Evolutionary conservation across 2,888 invertebrate genomes (phyloP), one percentile per base, ranked within the genome.

Genomic region (Nomada ruficornis): DNA sequence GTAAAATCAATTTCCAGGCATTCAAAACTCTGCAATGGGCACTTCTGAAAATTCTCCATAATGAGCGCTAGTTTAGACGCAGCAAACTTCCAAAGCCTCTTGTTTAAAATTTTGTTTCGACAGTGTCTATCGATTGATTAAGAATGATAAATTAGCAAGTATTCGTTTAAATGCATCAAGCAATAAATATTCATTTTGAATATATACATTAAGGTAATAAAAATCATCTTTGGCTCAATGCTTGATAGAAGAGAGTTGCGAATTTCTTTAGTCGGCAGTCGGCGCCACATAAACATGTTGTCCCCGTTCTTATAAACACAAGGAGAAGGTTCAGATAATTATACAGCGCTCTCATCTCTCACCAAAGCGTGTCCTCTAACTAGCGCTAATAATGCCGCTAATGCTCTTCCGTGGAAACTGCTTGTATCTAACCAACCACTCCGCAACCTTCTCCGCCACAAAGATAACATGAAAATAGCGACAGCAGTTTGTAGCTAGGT

Each of bases 361-460:
- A 87, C 82, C 87, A 87, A 88, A 85, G 84, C 86, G 89, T 88
- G 90, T 88, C 90, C 86, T 90, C 91, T 91, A 92, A 91, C 91
- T 90, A 91, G 89, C 89, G 90, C 91, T 91, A 92, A 92, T 92
- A 92, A 91, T 89, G 87, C 89, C 89, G 90, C 91, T 92, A 92
- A 92, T 92, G 92, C 86, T 89, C 89, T 89, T 90, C 88, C 90
- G 87, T 89, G 89, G 90, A 92, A 92, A 90, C 90, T 89, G 80
- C 88, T 89, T 88, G 84, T 87, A 89, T 88, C 88, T 90, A 90
- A 90, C 89, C 36, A 86, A 85, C 89, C 87, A 80, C 75, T 80
- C 81, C 75, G 80, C 64, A 60, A 74, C 72, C 80, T 80, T 78
- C 76, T 78, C 72, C 64, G 55, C 77, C 79, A 64, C 73, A 54